phyloP scores from a whole-genome alignment of 2,888 invertebrate species.

The Conchocele bisecta region DNA sequence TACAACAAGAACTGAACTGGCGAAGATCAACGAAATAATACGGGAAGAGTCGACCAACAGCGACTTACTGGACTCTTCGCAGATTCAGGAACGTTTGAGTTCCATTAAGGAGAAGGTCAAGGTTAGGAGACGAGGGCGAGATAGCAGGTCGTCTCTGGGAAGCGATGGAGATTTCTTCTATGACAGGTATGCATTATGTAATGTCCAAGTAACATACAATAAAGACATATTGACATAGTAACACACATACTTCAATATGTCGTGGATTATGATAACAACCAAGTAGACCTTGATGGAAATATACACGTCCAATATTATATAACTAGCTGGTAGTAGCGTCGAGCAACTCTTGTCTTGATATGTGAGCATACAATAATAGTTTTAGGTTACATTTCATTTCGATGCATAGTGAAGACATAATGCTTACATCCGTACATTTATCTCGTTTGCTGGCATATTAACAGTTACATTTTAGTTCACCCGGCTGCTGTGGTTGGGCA shows the following conservation, averaged over 20 bases:
- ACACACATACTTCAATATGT: not conserved
- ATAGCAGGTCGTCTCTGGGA: slow-evolving; percentile 50
- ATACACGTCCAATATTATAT: too few species aligned
- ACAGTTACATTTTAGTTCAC: too few species aligned
- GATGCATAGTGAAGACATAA: too few species aligned
- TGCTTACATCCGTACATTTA: too few species aligned
- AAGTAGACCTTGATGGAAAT: too few species aligned
- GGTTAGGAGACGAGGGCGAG: slow-evolving; percentile 41
- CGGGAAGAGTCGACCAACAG: slow-evolving; percentile 53
- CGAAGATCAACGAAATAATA: slow-evolving; percentile 42
- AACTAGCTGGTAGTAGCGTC: too few species aligned
- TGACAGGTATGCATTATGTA: slow-evolving; percentile 16
- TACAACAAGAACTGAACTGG: slow-evolving; percentile 22
- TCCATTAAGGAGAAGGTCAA: slow-evolving; percentile 57
- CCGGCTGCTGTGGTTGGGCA: too few species aligned
- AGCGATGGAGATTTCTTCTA: slow-evolving; percentile 42
- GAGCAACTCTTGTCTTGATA: too few species aligned
- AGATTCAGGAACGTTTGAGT: slow-evolving; percentile 41
- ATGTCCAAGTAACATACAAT: not conserved
- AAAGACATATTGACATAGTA: not conserved
- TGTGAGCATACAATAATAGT: too few species aligned
- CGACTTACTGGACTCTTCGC: slow-evolving; percentile 38
- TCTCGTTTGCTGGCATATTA: too few species aligned
- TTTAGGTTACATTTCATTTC: too few species aligned
- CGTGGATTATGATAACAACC: too few species aligned